Conservation (phyloP, 1,140 invertebrate genomes). For the Microplitis mediator region DNA sequence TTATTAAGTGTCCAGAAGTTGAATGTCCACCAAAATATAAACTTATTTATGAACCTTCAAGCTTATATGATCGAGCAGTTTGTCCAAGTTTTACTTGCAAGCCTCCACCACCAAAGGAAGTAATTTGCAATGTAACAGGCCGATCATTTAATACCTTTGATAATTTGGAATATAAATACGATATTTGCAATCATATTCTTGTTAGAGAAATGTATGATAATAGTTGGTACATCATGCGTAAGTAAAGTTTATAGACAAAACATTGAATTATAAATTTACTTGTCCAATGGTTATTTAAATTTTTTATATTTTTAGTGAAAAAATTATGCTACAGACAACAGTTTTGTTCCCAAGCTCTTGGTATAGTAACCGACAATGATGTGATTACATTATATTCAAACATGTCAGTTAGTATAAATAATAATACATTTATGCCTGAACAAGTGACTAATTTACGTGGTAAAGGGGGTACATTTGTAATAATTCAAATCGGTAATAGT, state of each 20-base stretch:
- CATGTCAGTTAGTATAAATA: slow-evolving; percentile 71
- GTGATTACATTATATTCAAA: slow-evolving; percentile 68
- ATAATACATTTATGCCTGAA: slow-evolving; percentile 67
- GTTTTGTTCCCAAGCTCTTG: slow-evolving; percentile 66
- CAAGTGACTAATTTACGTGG: slow-evolving; percentile 73
- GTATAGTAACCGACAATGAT: slow-evolving; percentile 66
- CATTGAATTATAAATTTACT: neutral
- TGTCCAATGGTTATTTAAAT: neutral
- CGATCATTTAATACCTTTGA: slow-evolving; percentile 81
- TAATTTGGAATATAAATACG: slow-evolving; percentile 75
- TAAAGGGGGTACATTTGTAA: slow-evolving; percentile 69
- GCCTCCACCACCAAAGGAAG: slow-evolving; percentile 66
- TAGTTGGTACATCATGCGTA: slow-evolving; percentile 72
- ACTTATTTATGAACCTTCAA: slow-evolving; percentile 45
- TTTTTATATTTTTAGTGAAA: slow-evolving; percentile 63
- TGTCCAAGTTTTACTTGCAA: slow-evolving; percentile 68
- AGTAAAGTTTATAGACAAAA: slow-evolving; percentile 36
- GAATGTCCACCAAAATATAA: slow-evolving; percentile 67
- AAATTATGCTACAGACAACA: slow-evolving; percentile 66
- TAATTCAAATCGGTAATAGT: slow-evolving; percentile 72
- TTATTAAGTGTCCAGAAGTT: slow-evolving; percentile 61
- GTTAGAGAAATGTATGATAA: slow-evolving; percentile 69
- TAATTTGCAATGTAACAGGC: slow-evolving; percentile 75
- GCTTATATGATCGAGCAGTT: slow-evolving; percentile 39
- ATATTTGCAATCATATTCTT: slow-evolving; percentile 80